Conservation (phyloP, 2,797 vertebrate species). For the Moxostoma hubbsi region DNA sequence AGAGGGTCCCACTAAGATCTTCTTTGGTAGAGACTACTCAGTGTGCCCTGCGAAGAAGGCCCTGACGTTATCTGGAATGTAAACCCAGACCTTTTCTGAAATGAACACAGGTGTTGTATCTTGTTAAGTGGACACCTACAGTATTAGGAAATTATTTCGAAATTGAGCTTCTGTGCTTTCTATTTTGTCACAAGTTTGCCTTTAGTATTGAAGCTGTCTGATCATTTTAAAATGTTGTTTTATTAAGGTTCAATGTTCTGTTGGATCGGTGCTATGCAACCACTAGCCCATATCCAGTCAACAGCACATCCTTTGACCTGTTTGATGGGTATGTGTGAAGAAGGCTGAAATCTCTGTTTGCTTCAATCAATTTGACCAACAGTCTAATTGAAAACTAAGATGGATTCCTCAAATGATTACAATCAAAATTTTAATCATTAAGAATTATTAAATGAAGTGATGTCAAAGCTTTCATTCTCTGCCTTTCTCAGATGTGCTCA, state of each 20-base stretch:
- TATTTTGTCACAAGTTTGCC: background rate
- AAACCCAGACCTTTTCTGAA: too few relatives aligned
- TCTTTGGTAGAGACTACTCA: background rate
- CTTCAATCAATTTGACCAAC: background rate
- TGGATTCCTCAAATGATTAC: background rate
- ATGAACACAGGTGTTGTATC: too few relatives aligned
- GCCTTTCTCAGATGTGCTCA: slow-evolving; percentile 66
- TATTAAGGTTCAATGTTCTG: slow-evolving; percentile 72
- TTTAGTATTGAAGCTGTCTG: background rate
- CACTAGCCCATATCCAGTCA: slow-evolving; percentile 57
- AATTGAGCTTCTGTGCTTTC: background rate
- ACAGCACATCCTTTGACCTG: slow-evolving; percentile 67
- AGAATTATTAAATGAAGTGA: background rate
- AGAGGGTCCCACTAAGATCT: too few relatives aligned
- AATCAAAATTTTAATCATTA: background rate
- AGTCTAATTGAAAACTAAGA: background rate
- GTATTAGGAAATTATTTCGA: too few relatives aligned
- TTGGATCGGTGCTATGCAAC: slow-evolving; percentile 77
- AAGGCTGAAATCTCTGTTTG: background rate
- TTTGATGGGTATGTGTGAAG: slow-evolving; percentile 75
- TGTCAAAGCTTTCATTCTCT: background rate
- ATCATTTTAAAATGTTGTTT: background rate
- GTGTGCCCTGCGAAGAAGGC: background rate
- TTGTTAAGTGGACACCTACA: too few relatives aligned
- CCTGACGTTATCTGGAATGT: background rate